A percentile compares a stretch with the other conserved stretches of the same genome.
These are phyloP conservation scores for Saturnia pavonia DNA, from an alignment of 2,888 invertebrate genomes.

Conservation along the genomic window DNA sequence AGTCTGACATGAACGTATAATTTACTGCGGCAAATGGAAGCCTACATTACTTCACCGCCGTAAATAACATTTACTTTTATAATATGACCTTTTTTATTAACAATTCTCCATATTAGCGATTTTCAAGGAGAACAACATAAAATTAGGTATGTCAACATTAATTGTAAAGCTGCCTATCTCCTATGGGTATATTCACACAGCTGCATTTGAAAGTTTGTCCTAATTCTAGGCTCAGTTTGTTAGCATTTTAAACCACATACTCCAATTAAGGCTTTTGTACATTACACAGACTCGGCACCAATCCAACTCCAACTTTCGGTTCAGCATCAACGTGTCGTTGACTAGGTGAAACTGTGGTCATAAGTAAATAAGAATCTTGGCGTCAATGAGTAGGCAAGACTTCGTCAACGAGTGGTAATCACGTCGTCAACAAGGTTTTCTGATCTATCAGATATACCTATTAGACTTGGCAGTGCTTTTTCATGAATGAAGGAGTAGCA, in stretches of 20 bases:
- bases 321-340: too few relatives aligned
- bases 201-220: not conserved
- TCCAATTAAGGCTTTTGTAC: not conserved
- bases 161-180: not conserved
- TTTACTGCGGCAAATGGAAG: slow-evolving; percentile 13
- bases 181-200: not conserved
- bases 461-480: too few relatives aligned
- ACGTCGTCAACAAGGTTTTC: too few relatives aligned
- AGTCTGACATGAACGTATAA: slow-evolving; percentile 20
- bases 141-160: not conserved
- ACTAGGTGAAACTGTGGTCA: too few relatives aligned
- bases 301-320: too few relatives aligned
- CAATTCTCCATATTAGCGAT: not conserved
- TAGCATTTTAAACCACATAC: not conserved
- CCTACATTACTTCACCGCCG: not conserved
- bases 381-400: too few relatives aligned
- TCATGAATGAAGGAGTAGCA: too few relatives aligned
- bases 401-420: too few relatives aligned
- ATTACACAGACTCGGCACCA: too few relatives aligned
- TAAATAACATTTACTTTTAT: not conserved
- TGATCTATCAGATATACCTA: too few relatives aligned
- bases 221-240: not conserved
- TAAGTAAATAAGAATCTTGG: too few relatives aligned
- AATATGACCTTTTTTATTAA: not conserved
- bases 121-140: not conserved